Evolutionary conservation across 1,140 invertebrate genomes (phyloP).

Genomic region (Drosophila sp.): DNA sequence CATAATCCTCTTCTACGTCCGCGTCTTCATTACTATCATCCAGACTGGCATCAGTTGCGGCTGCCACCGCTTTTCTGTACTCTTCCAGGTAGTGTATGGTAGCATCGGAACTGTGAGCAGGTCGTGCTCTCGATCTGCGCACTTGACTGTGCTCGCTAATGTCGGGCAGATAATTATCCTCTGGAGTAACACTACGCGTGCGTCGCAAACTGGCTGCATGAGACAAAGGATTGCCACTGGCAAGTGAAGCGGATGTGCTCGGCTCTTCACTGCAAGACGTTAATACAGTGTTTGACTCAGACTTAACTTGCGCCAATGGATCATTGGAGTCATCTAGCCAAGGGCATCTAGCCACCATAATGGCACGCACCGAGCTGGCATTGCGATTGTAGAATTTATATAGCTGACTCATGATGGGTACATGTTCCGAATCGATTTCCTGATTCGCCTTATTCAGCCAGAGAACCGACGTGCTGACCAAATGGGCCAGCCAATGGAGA

Average conservation of each 20-base stretch:
- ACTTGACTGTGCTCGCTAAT: slow-evolving; percentile 57
- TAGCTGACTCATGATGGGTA: slow-evolving; percentile 91
- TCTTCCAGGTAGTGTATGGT: slow-evolving; percentile 76
- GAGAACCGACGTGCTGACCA: slow-evolving; percentile 91
- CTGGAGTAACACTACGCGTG: slow-evolving; percentile 58
- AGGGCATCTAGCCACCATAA: slow-evolving; percentile 84
- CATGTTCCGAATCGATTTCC: slow-evolving; percentile 91
- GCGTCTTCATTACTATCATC: slow-evolving; percentile 46
- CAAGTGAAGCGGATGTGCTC: slow-evolving; percentile 18
- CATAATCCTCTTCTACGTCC: slow-evolving; percentile 71
- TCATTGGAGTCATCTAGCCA: slow-evolving; percentile 80
- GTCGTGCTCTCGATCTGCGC: slow-evolving; percentile 44
- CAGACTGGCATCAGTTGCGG: slow-evolving; percentile 11
- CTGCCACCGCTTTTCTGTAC: slow-evolving; percentile 58
- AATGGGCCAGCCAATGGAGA: slow-evolving; percentile 91
- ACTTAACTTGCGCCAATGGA: slow-evolving; percentile 42
- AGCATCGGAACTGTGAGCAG: slow-evolving; percentile 47
- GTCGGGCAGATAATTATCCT: slow-evolving; percentile 68
- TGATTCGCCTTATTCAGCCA: slow-evolving; percentile 95
- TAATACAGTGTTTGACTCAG: neutral
- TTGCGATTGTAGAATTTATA: slow-evolving; percentile 94
- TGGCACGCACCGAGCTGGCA: slow-evolving; percentile 88
- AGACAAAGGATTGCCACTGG: slow-evolving; percentile 65
- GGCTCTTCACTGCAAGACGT: slow-evolving; percentile 13
- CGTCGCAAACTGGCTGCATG: slow-evolving; percentile 62